Conservation (phyloP, 2,113 vertebrate genomes). For the Petrocephalus zakoni region DNA sequence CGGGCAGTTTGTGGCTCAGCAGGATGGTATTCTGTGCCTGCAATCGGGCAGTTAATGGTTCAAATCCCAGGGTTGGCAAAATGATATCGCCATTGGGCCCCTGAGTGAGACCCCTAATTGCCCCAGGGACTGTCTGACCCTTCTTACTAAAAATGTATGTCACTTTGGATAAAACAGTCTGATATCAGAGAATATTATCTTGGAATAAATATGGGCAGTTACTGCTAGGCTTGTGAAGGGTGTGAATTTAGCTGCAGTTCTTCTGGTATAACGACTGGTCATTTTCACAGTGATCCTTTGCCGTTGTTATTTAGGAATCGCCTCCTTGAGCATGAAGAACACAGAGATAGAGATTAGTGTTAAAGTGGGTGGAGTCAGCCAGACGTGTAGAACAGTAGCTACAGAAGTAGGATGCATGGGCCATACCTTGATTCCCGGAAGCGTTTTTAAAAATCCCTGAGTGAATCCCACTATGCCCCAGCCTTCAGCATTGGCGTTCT, state of each 20-base stretch:
- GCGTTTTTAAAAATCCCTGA: background rate
- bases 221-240: background rate
- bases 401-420: background rate
- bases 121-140: background rate
- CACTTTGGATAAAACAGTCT: background rate
- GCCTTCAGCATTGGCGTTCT: constrained; percentile 74
- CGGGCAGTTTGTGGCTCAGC: background rate
- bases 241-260: background rate
- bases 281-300: background rate
- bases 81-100: background rate
- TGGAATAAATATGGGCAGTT: background rate
- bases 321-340: background rate
- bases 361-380: background rate
- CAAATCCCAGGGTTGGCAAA: background rate
- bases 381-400: background rate
- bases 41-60: background rate
- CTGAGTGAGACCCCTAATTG: background rate
- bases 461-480: constrained; percentile 44
- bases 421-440: background rate
- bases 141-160: background rate
- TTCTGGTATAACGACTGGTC: too few relatives aligned
- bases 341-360: background rate
- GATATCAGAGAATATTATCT: background rate
- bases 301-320: background rate
- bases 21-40: background rate